Conservation (phyloP, 2,113 vertebrate species). For the Oostethus manadensis region DNA sequence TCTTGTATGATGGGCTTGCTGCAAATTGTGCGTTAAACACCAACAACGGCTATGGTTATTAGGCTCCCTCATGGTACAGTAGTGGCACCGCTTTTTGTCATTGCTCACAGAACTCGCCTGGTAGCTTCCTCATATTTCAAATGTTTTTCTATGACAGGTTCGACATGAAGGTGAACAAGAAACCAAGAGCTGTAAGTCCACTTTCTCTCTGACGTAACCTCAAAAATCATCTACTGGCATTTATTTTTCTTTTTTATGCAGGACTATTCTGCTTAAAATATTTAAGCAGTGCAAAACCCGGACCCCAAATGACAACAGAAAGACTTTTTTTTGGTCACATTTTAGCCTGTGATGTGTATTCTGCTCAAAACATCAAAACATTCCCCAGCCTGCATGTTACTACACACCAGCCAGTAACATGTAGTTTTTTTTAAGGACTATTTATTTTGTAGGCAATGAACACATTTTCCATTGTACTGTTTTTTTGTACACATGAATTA, state of each 20-base stretch:
- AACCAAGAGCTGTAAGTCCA: constrained; percentile 94
- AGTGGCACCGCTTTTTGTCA: constrained; percentile 22
- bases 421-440: constrained; percentile 53
- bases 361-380: constrained; percentile 43
- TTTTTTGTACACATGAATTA: constrained; percentile 26
- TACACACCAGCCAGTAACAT: constrained; percentile 26
- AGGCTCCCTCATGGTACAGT: constrained; percentile 33
- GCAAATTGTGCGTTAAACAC: background rate
- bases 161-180: constrained; percentile 99
- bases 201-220: background rate
- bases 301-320: constrained; percentile 18
- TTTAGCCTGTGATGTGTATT: constrained; percentile 47
- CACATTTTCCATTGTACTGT: constrained; percentile 25
- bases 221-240: background rate
- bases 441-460: constrained; percentile 58
- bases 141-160: constrained; percentile 72
- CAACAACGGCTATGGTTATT: constrained; percentile 4
- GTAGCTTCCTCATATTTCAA: background rate
- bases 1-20: constrained; percentile 13
- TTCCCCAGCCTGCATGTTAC: constrained; percentile 23
- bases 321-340: constrained; percentile 28
- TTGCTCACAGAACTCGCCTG: background rate
- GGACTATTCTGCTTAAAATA: constrained; percentile 69
- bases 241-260: constrained; percentile 26
- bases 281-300: constrained; percentile 16